Conservation (phyloP, 2,888 invertebrate genomes). For the Siphlonurus alternatus region DNA sequence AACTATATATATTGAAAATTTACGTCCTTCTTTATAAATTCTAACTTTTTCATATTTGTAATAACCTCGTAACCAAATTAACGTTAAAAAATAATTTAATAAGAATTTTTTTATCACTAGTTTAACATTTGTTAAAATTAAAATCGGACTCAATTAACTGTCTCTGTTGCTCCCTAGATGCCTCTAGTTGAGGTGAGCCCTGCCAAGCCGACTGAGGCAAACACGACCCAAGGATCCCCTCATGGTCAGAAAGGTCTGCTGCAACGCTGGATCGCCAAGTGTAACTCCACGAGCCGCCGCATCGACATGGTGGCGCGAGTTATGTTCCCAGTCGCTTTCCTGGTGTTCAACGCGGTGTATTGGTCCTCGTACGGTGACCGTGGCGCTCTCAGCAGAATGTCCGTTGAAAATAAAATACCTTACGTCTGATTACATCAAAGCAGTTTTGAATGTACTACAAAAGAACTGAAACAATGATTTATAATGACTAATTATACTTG, state of each 20-base stretch:
- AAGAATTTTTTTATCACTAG: too few species aligned
- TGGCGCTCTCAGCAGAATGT: conserved; percentile 5
- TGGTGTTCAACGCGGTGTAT: conserved; percentile 9
- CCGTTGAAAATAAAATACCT: conserved; percentile 6
- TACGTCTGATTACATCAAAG: conserved; percentile 3
- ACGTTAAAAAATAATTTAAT: too few species aligned
- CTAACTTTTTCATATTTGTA: too few species aligned
- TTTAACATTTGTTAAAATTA: too few species aligned
- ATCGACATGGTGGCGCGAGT: conserved; percentile 8
- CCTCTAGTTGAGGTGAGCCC: conserved; percentile 5
- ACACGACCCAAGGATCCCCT: background rate
- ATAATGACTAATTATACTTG: too few species aligned
- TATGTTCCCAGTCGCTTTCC: conserved; percentile 8
- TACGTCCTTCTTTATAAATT: too few species aligned
- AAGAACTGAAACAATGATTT: too few species aligned
- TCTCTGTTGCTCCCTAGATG: background rate
- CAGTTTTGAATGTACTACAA: too few species aligned
- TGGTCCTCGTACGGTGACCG: conserved; percentile 9
- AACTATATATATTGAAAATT: too few species aligned
- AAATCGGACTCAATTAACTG: too few species aligned
- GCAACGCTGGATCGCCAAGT: conserved; percentile 7
- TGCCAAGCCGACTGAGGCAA: background rate
- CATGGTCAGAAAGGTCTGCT: conserved; percentile 3
- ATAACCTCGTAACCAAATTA: too few species aligned
- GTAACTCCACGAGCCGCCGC: conserved; percentile 6